Evolutionary conservation across 2,888 invertebrate genomes (phyloP), one percentile per base, ranked within the genome.

Genomic region (Diloba caeruleocephala): DNA sequence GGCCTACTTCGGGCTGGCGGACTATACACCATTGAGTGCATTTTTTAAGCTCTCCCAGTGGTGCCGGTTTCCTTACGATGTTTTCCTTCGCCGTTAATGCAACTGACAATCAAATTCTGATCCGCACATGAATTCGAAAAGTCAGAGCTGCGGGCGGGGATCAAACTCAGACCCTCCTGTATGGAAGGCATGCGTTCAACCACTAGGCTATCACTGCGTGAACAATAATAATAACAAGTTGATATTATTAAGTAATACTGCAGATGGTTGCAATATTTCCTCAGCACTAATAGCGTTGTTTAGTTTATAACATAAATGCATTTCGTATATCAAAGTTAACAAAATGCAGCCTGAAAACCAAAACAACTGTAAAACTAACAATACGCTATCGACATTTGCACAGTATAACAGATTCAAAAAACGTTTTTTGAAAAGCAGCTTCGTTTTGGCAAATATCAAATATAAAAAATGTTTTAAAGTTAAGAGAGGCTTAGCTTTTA

Each of bases 321-420:
- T 62, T 62, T 56, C 12, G n/a, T n/a, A 43, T 51, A 42, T 34
- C 14, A 48, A 15, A 19, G 2, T 2, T 13, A 17, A 65, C 46
- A 25, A 37, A 53, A 43, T 21, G 28, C 45, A 14, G 14, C 13
- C 25, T 7, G 5, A 31, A 37, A 23, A 46, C 31, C 39, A 55
- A 49, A 32, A 21, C 10, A 38, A 19, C 17, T 23, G 1, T 36
- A 52, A 61, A 61, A 41, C 41, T 29, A 62, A 62, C 51, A 62
- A 48, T 56, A 48, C 46, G 37, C 38, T 43, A 61, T 67, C 39
- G 37, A 55, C 41, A 49, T 58, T 69, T 55, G 57, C 52, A 33
- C 45, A 43, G 38, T 50, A 32, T 54, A 50, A 39, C 34, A 36
- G 31, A 53, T 41, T 26, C 48, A 54, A 52, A 53, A 42, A 58